A percentile compares a stretch with the other conserved stretches of the same genome.
Conservation (phyloP, 1,140 invertebrate genomes). For the Rhopalosiphum padi region DNA sequence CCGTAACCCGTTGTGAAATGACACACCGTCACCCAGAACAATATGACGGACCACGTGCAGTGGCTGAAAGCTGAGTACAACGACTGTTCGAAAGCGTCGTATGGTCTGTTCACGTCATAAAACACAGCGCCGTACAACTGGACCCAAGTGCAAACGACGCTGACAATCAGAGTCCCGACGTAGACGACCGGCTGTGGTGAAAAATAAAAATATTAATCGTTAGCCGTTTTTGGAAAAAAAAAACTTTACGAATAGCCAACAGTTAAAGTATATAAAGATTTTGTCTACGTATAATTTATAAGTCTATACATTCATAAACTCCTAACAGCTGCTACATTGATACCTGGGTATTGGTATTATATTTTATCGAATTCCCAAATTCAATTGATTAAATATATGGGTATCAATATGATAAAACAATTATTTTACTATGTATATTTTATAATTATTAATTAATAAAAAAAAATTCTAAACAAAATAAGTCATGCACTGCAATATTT, state of each 20-base stretch:
- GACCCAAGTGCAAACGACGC: neutral
- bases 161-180: neutral
- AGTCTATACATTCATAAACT: neutral
- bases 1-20: neutral
- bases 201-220: neutral
- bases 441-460: neutral
- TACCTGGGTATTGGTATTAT: neutral
- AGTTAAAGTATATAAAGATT: neutral
- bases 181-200: neutral
- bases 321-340: neutral
- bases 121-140: slow-evolving; percentile 39
- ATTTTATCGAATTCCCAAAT: neutral
- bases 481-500: neutral
- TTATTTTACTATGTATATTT: neutral
- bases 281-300: neutral
- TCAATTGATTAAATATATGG: neutral
- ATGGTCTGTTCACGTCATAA: slow-evolving; percentile 55
- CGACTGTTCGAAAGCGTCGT: slow-evolving; percentile 64
- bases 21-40: slow-evolving; percentile 12
- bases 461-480: neutral
- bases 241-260: accelerated
- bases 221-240: neutral
- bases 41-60: slow-evolving; percentile 20
- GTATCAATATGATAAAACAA: neutral
- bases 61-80: slow-evolving; percentile 69